Base-by-base conservation (phyloP, 2,888 invertebrate genomes). In the Hyposoter dolosus region DNA sequence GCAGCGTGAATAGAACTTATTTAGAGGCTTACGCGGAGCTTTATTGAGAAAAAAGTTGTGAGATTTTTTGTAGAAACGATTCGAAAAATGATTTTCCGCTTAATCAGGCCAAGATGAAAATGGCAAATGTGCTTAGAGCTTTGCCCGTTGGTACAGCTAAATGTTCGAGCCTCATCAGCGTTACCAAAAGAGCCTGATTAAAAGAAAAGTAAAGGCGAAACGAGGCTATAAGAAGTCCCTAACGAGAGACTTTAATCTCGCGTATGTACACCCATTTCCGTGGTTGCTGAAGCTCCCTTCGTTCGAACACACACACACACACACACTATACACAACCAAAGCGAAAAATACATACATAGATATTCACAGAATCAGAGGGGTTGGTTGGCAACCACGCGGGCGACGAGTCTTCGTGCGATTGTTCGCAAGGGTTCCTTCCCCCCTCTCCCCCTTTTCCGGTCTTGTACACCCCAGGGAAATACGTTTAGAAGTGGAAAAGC, bases 211-310 rank as follows among this genome's bases (percentile, higher is more conserved):
- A 56, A 28, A 69, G 82, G 78, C 43, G 72, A 80, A 32, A 74
- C 65, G 74, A 81, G 72, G 47, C 80, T 56, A 32, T 76, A 84
- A 83, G 84, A 76, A 83, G 80, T 85, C 47, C 83, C 85, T 78
- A 83, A 88, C 77, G 82, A 83, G 79, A 60, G 65, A 85, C 87
- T 88, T 87, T 88, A 87, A 88, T 89, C 87, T 88, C 83, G 80
- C 83, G 78, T 40, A 56, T 77, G 63, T 83, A 87, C 77, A 68
- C 76, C 83, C 81, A 65, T 78, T 78, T 78, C 69, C 35, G 75
- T 65, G 50, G 23, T 47, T 68, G 53, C 76, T 47, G 17, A 63
- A 63, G 17, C 53, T 69, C 65, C 56, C 63, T 63, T 23, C 53
- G 69, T 83, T 72, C 66, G 71, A 80, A 68, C 56, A 12, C 10